Conservation (phyloP, 2,113 vertebrate species). For the Microcebus griseorufus region DNA sequence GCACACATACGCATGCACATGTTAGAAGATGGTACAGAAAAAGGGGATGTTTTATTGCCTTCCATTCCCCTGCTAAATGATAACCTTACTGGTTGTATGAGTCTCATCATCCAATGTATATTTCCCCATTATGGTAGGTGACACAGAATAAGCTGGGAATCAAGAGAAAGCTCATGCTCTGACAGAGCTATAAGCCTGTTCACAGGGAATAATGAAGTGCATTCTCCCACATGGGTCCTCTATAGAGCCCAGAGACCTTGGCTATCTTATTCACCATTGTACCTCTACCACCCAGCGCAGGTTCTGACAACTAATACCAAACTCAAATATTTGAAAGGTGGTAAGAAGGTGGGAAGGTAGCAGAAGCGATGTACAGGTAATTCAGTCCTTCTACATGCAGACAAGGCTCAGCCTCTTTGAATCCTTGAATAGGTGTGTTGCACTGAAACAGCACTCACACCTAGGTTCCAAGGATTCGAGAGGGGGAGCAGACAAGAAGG, state of each 20-base stretch:
- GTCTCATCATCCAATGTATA: not conserved
- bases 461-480: conserved; percentile 78
- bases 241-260: not conserved
- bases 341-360: not conserved
- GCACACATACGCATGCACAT: not conserved
- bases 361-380: not conserved
- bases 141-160: not conserved
- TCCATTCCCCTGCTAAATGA: not conserved
- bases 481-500: conserved; percentile 62
- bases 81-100: not conserved
- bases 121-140: not conserved
- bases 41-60: not conserved
- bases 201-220: not conserved
- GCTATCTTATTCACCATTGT: not conserved
- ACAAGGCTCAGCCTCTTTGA: conserved; percentile 75
- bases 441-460: conserved; percentile 74
- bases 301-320: not conserved
- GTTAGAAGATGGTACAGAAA: not conserved
- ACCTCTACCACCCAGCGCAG: not conserved
- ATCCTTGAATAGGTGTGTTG: conserved; percentile 81
- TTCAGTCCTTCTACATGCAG: conserved; percentile 47
- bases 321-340: not conserved
- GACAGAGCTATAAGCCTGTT: not conserved
- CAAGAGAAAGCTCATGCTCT: not conserved
- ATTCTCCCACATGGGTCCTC: not conserved